A percentile compares a stretch with the other conserved stretches of the same genome.
Conservation (phyloP, 37 sponge, comb jelly and placozoan species). For the Haliclona indistincta region DNA sequence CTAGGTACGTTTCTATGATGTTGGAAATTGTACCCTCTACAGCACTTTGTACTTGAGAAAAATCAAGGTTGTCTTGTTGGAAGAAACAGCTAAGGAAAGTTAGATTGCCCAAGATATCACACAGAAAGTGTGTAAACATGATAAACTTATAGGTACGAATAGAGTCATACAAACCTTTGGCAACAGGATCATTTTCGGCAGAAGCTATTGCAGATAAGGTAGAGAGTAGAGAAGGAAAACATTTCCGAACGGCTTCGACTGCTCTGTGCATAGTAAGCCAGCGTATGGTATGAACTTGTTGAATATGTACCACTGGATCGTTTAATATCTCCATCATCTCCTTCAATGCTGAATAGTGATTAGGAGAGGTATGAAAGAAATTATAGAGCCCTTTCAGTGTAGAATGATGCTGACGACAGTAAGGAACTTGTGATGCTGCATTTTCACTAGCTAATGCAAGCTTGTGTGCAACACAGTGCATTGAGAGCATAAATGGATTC, state of each 20-base stretch:
- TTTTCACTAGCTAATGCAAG: constrained; percentile 57
- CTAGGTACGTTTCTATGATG: neutral
- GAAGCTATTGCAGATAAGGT: constrained; percentile 7
- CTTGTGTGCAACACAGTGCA: constrained; percentile 56
- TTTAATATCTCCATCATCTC: constrained; percentile 37
- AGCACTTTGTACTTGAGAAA: constrained; percentile 12
- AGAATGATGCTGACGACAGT: constrained; percentile 35
- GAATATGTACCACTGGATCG: constrained; percentile 33
- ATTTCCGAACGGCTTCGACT: constrained; percentile 24
- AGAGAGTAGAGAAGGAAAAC: constrained; percentile 12
- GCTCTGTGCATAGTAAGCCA: constrained; percentile 50
- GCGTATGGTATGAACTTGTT: constrained; percentile 20
- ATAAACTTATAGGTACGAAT: constrained; percentile 5
- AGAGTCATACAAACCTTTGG: constrained; percentile 2
- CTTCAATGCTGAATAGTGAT: constrained; percentile 22
- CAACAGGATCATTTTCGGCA: constrained; percentile 35
- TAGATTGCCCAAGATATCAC: neutral
- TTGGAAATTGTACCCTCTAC: neutral
- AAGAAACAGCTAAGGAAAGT: constrained; percentile 8
- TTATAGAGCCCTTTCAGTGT: constrained; percentile 14
- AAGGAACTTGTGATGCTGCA: constrained; percentile 37
- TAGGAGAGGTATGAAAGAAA: constrained; percentile 9
- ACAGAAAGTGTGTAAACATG: neutral
- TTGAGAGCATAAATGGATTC: constrained; percentile 33
- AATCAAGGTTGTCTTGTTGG: constrained; percentile 11